Evolutionary conservation across 2,113 vertebrate species (phyloP).

Genomic region (Podocnemis expansa): DNA sequence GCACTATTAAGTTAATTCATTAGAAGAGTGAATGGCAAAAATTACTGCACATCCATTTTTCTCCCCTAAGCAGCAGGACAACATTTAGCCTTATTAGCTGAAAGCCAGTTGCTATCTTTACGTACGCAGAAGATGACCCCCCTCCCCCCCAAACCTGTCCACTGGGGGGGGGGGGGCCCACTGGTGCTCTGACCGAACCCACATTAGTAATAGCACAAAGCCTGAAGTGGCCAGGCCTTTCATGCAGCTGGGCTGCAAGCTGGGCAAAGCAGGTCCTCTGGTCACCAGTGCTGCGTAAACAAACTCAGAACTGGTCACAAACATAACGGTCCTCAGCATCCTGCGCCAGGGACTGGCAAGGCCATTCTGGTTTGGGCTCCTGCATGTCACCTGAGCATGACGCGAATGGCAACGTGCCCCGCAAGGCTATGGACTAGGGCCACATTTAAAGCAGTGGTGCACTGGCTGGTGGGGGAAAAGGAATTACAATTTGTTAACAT

Average conservation of each 20-base stretch:
- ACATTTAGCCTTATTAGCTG: background rate
- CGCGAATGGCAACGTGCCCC: background rate
- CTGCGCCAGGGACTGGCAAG: background rate
- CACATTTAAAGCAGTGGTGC: background rate
- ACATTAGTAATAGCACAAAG: background rate
- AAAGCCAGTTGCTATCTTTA: background rate
- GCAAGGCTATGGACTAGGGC: background rate
- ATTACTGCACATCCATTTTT: accelerated
- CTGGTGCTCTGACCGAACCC: background rate
- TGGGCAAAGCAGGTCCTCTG: background rate
- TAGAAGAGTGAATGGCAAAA: background rate
- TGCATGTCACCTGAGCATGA: too few species aligned
- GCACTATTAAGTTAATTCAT: background rate
- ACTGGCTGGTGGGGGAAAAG: background rate
- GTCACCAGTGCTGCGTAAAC: background rate
- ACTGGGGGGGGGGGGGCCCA: too few species aligned
- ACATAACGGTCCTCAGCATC: background rate
- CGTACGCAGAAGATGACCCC: too few species aligned
- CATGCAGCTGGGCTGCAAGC: background rate
- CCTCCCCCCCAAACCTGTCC: too few species aligned
- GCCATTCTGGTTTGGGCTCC: background rate
- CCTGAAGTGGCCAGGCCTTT: background rate
- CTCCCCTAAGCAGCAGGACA: background rate
- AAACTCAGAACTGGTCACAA: background rate
- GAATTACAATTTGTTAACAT: background rate